Percentiles rank a stretch among this genome's conserved stretches.
phyloP scores from a whole-genome alignment of 1,140 invertebrate genomes.

The Brachionus rotundiformis region DNA sequence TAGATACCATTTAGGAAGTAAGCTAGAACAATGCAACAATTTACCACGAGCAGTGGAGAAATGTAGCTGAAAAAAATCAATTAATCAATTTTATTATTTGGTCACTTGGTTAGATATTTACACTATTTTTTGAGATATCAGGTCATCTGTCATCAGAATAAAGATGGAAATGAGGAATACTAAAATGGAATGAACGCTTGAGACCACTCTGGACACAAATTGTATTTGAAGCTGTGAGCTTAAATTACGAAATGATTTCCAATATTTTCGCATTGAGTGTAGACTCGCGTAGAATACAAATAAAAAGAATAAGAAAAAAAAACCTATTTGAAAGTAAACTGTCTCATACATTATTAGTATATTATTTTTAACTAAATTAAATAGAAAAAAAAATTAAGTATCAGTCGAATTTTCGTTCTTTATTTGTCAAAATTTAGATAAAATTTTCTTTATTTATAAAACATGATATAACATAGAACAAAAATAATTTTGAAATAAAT shows the following conservation, averaged over 20 bases:
- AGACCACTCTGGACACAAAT: neutral
- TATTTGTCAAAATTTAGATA: neutral
- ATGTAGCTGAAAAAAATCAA: neutral
- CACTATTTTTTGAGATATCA: neutral
- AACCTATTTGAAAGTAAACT: neutral
- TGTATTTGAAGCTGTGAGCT: neutral
- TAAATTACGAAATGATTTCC: neutral
- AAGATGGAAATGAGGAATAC: neutral
- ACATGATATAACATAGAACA: neutral
- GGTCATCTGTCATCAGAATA: neutral
- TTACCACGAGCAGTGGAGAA: neutral
- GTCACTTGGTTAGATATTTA: no score
- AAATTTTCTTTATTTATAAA: neutral
- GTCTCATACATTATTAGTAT: neutral
- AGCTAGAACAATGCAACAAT: neutral
- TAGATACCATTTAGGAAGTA: neutral
- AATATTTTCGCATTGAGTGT: neutral
- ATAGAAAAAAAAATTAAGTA: no score
- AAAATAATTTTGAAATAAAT: neutral
- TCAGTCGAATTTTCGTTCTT: slow-evolving; percentile 1
- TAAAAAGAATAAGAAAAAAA: neutral
- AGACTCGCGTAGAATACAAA: neutral
- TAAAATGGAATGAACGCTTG: neutral
- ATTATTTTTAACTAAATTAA: neutral
- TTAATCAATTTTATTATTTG: no score